Evolutionary conservation across 2,888 invertebrate genomes (phyloP).

Genomic region (Cancer borealis): DNA sequence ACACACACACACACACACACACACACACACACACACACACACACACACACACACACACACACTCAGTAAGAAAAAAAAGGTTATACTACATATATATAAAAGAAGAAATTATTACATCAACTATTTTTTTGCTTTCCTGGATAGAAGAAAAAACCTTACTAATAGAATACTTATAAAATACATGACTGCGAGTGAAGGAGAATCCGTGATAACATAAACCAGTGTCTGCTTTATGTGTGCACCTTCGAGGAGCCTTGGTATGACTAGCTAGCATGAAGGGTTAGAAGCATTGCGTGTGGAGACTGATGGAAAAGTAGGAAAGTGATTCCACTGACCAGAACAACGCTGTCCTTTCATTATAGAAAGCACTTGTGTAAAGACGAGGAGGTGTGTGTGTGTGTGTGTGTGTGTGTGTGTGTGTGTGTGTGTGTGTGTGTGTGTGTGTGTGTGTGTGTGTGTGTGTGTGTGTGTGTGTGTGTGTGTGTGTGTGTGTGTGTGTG

Average conservation of each 20-base stretch:
- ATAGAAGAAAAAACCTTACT: background rate
- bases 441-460: constrained; percentile 27
- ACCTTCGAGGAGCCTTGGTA: background rate
- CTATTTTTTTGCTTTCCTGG: background rate
- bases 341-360: background rate
- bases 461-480: constrained; percentile 53
- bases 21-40: too few relatives aligned
- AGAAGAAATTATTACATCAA: background rate
- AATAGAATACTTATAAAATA: background rate
- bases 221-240: background rate
- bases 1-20: too few relatives aligned
- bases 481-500: constrained; percentile 55
- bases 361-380: background rate
- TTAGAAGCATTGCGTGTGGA: background rate
- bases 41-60: too few relatives aligned
- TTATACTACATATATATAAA: background rate
- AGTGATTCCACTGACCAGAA: background rate
- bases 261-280: background rate
- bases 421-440: constrained; percentile 20
- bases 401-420: constrained; percentile 25
- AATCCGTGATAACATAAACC: background rate
- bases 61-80: background rate
- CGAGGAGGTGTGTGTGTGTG: background rate
- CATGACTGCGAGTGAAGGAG: background rate
- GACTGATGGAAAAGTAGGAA: background rate